These are phyloP conservation scores for Thalassaphorura encarpata DNA, from an alignment of 1,140 invertebrate genomes.

Conservation along the genomic window DNA sequence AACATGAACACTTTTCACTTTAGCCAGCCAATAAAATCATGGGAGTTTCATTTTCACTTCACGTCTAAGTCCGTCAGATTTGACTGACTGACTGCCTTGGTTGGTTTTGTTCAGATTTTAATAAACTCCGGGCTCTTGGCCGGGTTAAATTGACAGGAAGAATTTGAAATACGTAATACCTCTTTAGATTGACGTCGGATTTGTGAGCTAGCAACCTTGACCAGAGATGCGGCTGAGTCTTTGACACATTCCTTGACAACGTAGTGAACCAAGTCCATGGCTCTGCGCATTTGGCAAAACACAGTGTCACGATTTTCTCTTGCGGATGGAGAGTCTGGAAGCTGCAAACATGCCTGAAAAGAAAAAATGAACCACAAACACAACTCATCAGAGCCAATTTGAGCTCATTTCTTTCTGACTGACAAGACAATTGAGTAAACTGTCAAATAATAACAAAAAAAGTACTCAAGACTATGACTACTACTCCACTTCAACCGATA, in stretches of 20 bases:
- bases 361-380: not conserved
- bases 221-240: constrained; percentile 45
- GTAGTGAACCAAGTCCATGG: constrained; percentile 95
- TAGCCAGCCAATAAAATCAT: no score
- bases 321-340: constrained; percentile 86
- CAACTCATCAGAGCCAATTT: no score
- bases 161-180: not conserved
- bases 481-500: no score
- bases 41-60: no score
- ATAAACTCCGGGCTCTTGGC: not conserved
- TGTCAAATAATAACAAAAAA: no score
- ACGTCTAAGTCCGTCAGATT: no score
- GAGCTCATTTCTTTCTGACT: no score
- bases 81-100: no score
- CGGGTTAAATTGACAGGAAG: not conserved
- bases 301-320: constrained; percentile 93
- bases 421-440: no score
- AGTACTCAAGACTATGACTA: no score
- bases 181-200: not conserved
- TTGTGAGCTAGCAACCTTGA: constrained; percentile 12
- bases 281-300: constrained; percentile 91
- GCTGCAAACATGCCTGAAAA: constrained; percentile 68
- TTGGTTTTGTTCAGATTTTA: no score
- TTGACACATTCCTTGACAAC: constrained; percentile 89
- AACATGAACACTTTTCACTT: no score